Evolutionary conservation across 2,797 vertebrate genomes (phyloP).

Genomic region (Mergus octosetaceus): DNA sequence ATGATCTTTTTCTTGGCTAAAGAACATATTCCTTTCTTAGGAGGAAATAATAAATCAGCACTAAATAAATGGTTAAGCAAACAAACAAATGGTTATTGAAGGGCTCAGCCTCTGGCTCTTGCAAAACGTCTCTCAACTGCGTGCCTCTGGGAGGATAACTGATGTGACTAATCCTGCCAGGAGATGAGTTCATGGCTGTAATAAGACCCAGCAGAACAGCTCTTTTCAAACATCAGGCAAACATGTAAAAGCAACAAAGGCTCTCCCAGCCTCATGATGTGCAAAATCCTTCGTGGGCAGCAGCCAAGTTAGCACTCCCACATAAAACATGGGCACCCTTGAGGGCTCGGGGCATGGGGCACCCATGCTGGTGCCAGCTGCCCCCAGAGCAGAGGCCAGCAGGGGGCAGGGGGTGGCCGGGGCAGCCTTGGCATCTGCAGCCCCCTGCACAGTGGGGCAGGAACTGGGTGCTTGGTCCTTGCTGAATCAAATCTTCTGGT

Average conservation of each 20-base stretch:
- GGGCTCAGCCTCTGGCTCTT: neutral
- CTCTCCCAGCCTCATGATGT: neutral
- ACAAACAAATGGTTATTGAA: neutral
- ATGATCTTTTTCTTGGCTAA: neutral
- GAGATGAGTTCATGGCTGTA: neutral
- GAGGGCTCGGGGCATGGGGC: neutral
- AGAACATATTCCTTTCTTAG: neutral
- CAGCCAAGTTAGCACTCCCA: neutral
- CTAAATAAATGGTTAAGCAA: neutral
- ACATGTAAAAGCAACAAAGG: neutral
- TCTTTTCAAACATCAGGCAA: neutral
- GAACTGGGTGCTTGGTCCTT: neutral
- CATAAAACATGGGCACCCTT: neutral
- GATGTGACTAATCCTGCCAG: neutral
- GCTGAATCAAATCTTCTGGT: neutral
- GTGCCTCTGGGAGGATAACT: neutral
- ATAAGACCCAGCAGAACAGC: neutral
- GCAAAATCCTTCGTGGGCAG: neutral
- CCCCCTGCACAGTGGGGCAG: accelerated
- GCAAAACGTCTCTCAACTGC: neutral
- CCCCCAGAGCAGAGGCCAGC: neutral
- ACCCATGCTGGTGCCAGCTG: neutral
- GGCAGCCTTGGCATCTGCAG: neutral
- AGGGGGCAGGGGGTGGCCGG: neutral
- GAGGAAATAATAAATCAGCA: neutral